phyloP scores from a whole-genome alignment of 2,888 invertebrate genomes.

The Pinctada fucata region DNA sequence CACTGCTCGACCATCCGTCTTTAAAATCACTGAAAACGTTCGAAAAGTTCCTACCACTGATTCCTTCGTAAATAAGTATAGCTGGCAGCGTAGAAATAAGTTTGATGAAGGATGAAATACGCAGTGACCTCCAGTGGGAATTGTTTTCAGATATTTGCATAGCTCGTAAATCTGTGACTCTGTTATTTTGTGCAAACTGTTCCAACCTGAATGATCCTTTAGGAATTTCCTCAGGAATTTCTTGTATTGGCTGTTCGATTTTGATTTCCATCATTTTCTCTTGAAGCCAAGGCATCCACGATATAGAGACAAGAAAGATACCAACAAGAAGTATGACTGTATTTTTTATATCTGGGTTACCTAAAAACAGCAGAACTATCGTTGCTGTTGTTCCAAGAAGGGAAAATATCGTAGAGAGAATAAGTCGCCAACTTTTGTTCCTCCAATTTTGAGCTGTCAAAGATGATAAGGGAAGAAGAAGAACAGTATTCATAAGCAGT shows the following conservation, averaged over 20 bases:
- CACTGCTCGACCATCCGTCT: conserved; percentile 10
- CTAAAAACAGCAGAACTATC: conserved; percentile 6
- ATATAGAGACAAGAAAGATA: conserved; percentile 52
- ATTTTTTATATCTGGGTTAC: not conserved
- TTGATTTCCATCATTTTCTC: conserved; percentile 24
- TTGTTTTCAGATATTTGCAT: not conserved
- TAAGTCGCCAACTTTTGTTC: conserved; percentile 18
- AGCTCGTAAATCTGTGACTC: no score
- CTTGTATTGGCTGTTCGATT: no score
- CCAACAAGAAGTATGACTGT: conserved; percentile 51
- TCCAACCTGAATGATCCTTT: no score
- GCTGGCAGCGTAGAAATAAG: conserved; percentile 13
- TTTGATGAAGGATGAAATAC: conserved; percentile 27
- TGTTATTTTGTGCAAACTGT: no score
- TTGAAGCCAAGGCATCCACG: conserved; percentile 58
- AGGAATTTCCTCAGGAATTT: no score
- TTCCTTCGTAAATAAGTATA: conserved; percentile 10
- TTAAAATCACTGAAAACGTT: not conserved
- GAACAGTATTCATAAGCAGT: conserved; percentile 54
- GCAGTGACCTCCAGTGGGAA: conserved; percentile 16
- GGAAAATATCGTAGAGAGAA: conserved; percentile 41
- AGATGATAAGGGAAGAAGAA: conserved; percentile 45
- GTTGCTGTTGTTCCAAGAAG: conserved; percentile 41
- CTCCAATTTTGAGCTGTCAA: conserved; percentile 26
- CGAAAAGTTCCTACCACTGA: not conserved